Evolutionary conservation across 2,797 vertebrate genomes (phyloP), one percentile per base, ranked within the genome.

Genomic region (Podargus strigoides): DNA sequence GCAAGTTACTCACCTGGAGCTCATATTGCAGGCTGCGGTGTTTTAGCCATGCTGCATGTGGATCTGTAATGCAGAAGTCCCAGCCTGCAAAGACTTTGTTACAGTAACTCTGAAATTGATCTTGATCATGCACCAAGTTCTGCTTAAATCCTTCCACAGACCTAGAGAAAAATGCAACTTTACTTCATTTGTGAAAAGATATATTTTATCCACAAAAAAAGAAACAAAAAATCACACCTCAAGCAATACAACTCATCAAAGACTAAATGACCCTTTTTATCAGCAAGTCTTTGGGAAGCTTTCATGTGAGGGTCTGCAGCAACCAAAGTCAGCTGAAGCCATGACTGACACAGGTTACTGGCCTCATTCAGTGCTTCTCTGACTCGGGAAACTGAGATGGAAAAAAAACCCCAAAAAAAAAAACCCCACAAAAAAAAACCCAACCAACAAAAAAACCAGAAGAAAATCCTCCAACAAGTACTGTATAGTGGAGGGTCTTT

Each of bases 31-130:
- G 96, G 92, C 98, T 99, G 96, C 97, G 98, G 39, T 98, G 98
- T 94, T 99, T 99, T 49, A 99, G 96, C 58, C 17, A 89, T 0
- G 98, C 98, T 18, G 98, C 98, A 5, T 95, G 98, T 64, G 97
- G 97, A 66, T 98, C 98, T 85, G 98, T 99, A 96, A 99, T 99
- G 90, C 99, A 99, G 97, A 99, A 99, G 92, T 99, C 99, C 99
- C 99, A 99, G 90, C 99, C 99, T 0, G 99, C 98, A 79, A 99
- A 99, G 79, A 99, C 97, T 97, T 99, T 99, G 96, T 99, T 99
- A 97, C 99, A 99, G 91, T 99, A 99, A 94, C 98, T 99, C 98
- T 99, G 99, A 92, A 99, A 99, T 37, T 98, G 98, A 75, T 99
- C 98, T 97, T 98, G 98, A 18, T 97, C 98, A 68, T 98, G 97